Percentiles rank a stretch among this genome's conserved stretches.
These are phyloP conservation scores for Drosophila carrolli DNA, from an alignment of 1,140 invertebrate genomes.

Conservation along the genomic window DNA sequence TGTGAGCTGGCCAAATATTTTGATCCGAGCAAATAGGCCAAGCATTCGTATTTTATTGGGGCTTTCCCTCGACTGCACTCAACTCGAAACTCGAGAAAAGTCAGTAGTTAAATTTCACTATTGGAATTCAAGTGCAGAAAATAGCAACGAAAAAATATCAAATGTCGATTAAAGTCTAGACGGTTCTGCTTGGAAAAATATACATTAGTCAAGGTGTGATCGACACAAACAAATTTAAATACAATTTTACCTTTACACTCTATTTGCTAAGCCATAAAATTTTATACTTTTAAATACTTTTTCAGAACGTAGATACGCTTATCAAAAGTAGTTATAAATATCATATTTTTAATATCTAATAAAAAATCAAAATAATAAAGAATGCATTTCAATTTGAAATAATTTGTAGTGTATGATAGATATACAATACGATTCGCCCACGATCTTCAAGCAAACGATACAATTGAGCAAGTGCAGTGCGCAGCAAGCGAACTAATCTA, in stretches of 20 bases:
- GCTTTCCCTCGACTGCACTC: constrained; percentile 7
- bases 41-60: background rate
- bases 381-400: no score
- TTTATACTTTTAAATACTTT: no score
- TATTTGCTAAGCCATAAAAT: no score
- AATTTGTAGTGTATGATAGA: background rate
- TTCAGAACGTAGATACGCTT: no score
- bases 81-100: constrained; percentile 2
- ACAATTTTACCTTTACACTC: no score
- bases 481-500: constrained; percentile 11
- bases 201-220: background rate
- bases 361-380: background rate
- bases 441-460: background rate
- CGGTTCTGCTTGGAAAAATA: constrained; percentile 18
- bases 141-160: constrained; percentile 3
- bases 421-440: background rate
- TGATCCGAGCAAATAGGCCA: background rate
- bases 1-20: constrained; percentile 21
- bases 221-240: background rate
- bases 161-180: constrained; percentile 10
- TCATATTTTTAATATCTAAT: background rate
- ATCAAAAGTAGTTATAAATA: no score
- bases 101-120: constrained; percentile 13
- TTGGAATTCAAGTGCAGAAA: constrained; percentile 5
- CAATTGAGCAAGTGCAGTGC: constrained; percentile 17